Percentiles rank a stretch among this genome's conserved stretches.
Conservation (phyloP, 2,797 vertebrate genomes). For the Sebastolobus altivelis region DNA sequence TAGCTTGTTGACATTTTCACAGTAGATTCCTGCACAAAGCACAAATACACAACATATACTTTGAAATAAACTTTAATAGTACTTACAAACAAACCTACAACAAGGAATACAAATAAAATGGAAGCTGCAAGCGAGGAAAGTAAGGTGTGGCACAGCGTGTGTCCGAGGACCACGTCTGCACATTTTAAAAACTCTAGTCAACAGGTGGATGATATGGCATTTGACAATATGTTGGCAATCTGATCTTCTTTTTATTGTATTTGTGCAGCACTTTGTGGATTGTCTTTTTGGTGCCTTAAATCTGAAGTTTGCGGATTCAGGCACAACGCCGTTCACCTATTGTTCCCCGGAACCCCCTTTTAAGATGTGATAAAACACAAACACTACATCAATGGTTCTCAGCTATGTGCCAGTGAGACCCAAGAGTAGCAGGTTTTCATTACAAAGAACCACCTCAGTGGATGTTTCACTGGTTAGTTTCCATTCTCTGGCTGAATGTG, state of each 20-base stretch:
- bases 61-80: conserved; percentile 94
- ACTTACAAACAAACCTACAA: conserved; percentile 91
- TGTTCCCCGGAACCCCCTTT: conserved; percentile 22
- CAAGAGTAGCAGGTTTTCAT: conserved; percentile 35
- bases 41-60: conserved; percentile 39
- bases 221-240: conserved; percentile 69
- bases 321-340: conserved; percentile 54
- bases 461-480: conserved; percentile 17
- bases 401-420: conserved; percentile 51
- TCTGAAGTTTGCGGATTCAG: conserved; percentile 53
- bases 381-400: conserved; percentile 62
- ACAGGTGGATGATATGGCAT: conserved; percentile 67
- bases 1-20: background rate
- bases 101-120: conserved; percentile 88
- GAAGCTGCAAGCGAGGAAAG: conserved; percentile 86
- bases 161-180: conserved; percentile 62
- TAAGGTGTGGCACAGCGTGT: conserved; percentile 61
- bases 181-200: conserved; percentile 75
- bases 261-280: conserved; percentile 78
- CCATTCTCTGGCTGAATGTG: conserved; percentile 37
- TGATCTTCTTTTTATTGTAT: conserved; percentile 53
- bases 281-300: conserved; percentile 68
- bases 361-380: conserved; percentile 57
- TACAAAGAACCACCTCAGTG: background rate
- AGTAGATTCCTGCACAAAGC: background rate